Evolutionary conservation across 2,888 invertebrate genomes (phyloP).

Genomic region (Xylota segnis): DNA sequence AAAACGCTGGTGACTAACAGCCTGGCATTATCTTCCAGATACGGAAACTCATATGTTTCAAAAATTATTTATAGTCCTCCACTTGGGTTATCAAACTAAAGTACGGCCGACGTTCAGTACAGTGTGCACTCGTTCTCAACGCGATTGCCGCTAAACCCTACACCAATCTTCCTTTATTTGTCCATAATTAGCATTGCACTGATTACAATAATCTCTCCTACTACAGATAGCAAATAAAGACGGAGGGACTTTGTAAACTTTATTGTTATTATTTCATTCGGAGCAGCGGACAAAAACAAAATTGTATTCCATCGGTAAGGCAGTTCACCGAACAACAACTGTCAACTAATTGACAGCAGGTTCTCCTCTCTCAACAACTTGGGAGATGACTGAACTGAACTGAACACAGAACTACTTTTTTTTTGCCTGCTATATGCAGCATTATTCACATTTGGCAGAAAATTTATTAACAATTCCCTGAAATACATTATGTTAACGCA

Average conservation of each 20-base stretch:
- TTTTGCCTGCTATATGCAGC: background rate
- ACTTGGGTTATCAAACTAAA: background rate
- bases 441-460: background rate
- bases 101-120: background rate
- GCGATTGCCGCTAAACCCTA: background rate
- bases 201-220: constrained; percentile 13
- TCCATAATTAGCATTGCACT: constrained; percentile 13
- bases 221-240: constrained; percentile 13
- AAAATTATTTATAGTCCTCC: background rate
- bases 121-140: background rate
- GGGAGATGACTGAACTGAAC: background rate
- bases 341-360: constrained; percentile 39
- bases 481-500: constrained; percentile 87
- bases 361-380: background rate
- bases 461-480: constrained; percentile 10
- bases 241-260: background rate
- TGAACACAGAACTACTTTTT: too few relatives aligned
- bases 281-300: background rate
- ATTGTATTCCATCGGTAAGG: constrained; percentile 24
- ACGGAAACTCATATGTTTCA: background rate
- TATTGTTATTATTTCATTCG: constrained; percentile 25
- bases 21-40: background rate
- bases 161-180: constrained; percentile 4
- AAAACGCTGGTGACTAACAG: background rate
- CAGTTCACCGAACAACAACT: background rate